phyloP scores from a whole-genome alignment of 2,888 invertebrate species.

The Sarcophaga rosellei region DNA sequence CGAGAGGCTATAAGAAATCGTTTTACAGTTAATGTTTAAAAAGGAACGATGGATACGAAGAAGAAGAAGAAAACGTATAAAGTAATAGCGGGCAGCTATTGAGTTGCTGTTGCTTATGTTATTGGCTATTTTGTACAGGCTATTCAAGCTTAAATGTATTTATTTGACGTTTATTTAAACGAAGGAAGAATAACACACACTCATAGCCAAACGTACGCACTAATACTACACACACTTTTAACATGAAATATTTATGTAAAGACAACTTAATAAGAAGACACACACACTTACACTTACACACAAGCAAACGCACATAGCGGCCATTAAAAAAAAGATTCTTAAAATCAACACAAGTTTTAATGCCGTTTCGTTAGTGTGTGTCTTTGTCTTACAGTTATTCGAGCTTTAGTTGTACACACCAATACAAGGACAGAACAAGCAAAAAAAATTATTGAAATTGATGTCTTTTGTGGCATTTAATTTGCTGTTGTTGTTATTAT shows the following conservation, averaged over 20 bases:
- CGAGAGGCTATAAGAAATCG: conserved; percentile 14
- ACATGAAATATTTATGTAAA: neutral
- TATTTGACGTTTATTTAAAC: conserved; percentile 62
- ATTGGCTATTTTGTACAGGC: conserved; percentile 45
- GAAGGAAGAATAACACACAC: conserved; percentile 25
- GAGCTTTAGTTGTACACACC: neutral
- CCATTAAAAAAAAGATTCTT: no score
- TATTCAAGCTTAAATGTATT: conserved; percentile 58
- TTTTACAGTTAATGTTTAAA: conserved; percentile 34
- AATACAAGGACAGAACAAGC: conserved; percentile 3
- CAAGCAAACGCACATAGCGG: no score
- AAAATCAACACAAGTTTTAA: no score
- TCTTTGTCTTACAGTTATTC: neutral
- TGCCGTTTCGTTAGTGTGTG: no score
- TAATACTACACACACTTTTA: neutral
- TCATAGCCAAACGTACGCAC: neutral
- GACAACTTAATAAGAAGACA: conserved; percentile 23
- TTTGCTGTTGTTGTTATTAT: conserved; percentile 32
- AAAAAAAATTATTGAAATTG: conserved; percentile 53
- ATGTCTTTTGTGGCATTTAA: conserved; percentile 53
- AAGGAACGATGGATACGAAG: neutral
- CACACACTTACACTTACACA: neutral
- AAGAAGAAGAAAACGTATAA: neutral
- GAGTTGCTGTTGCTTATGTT: neutral
- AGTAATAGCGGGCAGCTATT: neutral